These are phyloP conservation scores for Drosophila nikananu DNA, from an alignment of 1,140 invertebrate species.

Conservation along the genomic window DNA sequence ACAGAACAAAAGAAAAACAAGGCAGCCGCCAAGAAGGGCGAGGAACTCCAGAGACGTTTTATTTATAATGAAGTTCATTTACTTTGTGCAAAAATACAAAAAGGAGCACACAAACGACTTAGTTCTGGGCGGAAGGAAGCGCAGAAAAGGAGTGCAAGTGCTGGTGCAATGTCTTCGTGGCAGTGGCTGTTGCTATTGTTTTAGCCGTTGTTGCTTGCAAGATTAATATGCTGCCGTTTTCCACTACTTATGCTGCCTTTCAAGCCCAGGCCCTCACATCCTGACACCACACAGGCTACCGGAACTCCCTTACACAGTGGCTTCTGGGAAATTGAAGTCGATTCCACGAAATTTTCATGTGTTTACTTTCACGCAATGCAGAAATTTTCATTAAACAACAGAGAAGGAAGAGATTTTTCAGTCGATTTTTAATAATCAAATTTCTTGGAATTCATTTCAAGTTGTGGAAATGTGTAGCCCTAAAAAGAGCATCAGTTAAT, in stretches of 20 bases:
- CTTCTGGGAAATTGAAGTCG: neutral
- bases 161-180: constrained; percentile 40
- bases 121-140: constrained; percentile 46
- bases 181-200: constrained; percentile 54
- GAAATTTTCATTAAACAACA: neutral
- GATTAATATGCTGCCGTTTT: constrained; percentile 81
- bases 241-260: constrained; percentile 81
- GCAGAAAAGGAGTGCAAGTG: constrained; percentile 43
- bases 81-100: constrained; percentile 57
- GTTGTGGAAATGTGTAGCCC: neutral
- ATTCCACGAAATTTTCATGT: neutral
- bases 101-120: constrained; percentile 57
- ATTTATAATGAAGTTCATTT: constrained; percentile 80
- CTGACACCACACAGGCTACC: constrained; percentile 28
- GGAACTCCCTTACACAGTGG: neutral
- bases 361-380: neutral
- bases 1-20: constrained; percentile 13
- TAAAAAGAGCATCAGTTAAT: neutral
- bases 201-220: constrained; percentile 60
- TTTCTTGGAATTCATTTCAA: neutral
- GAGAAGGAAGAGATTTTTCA: neutral
- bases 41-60: constrained; percentile 39
- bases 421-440: neutral
- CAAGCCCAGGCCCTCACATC: constrained; percentile 53
- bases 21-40: neutral